phyloP scores from a whole-genome alignment of 2,113 vertebrate genomes.

The Zosterops pallidus region DNA sequence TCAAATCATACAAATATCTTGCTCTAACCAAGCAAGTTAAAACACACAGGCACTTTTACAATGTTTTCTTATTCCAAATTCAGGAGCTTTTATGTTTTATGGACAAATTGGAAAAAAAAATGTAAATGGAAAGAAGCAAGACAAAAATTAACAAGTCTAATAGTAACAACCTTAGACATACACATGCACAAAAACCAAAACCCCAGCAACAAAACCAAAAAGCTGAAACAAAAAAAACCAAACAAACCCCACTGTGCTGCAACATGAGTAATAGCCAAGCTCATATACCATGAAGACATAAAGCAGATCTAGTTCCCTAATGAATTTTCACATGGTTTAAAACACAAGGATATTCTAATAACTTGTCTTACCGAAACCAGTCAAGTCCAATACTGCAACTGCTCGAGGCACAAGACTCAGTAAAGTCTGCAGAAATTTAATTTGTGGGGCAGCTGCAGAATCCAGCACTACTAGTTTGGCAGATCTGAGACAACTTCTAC shows the following conservation, averaged over 20 bases:
- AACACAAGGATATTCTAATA: background rate
- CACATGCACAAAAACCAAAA: background rate
- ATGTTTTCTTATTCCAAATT: background rate
- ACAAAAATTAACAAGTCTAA: background rate
- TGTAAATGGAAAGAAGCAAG: background rate
- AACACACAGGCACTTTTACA: background rate
- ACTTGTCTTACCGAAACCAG: slow-evolving; percentile 8
- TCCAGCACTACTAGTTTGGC: slow-evolving; percentile 35
- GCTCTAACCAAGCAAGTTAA: background rate
- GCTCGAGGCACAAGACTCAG: slow-evolving; percentile 7
- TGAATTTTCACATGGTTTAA: background rate
- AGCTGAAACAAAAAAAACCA: rapidly evolving
- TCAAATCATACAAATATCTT: background rate
- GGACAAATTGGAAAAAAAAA: background rate
- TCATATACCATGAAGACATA: background rate
- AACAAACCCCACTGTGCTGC: background rate
- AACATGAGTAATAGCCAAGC: background rate
- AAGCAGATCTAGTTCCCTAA: background rate
- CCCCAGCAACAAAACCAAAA: background rate
- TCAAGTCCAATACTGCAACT: background rate
- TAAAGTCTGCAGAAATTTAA: background rate
- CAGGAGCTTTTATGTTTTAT: background rate
- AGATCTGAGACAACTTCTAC: background rate
- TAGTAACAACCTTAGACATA: background rate
- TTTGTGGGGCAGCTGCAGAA: slow-evolving; percentile 26